Base-by-base conservation (phyloP, 2,888 invertebrate species). In the Volucella zonaria region DNA sequence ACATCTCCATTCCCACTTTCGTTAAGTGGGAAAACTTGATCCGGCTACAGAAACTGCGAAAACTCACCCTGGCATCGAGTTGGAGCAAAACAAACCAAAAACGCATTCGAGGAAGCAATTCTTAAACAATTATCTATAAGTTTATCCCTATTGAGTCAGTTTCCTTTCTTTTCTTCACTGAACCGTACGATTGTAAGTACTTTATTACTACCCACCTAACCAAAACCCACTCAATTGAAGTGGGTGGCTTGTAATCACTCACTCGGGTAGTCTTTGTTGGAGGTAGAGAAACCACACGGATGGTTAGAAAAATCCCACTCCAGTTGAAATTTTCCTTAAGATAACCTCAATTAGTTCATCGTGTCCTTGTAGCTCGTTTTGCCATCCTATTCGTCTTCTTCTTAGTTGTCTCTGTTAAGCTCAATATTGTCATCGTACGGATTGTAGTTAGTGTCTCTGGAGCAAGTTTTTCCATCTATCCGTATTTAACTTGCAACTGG, bases 331-430 rank as follows among this genome's bases (percentile, higher is more conserved):
- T 75, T 75, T 75, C 31, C 75, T 56, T 70, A 56, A 71, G 75
- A 83, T 83, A 83, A 83, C 79, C 80, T 83, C 83, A 80, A 83
- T 83, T 83, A 83, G 75, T 80, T 75, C 66, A 67, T 47, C 61
- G 66, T 75, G 70, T 75, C 66, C 66, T 56, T 31, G 31, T 4
- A 31, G 31, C 6, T 56, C 70, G 49, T 67, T 6, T 45, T 66
- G 42, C 18, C 10, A 14, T 47, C 31, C 10, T 23, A 8, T 18
- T 45, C 12, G 6, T 61, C 38, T 52, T 15, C 58, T 31, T 52
- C 15, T n/a, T 43, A 4, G 10, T 54, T 70, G 43, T 47, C 52
- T 51, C 12, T 54, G 70, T 62, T 40, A 61, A 49, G 43, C 38
- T 42, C 49, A 14, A 52, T 18, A 8, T 71, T 68, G 14, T 67